phyloP scores from a whole-genome alignment of 2,113 vertebrate species.

The Mionectes macconnelli region DNA sequence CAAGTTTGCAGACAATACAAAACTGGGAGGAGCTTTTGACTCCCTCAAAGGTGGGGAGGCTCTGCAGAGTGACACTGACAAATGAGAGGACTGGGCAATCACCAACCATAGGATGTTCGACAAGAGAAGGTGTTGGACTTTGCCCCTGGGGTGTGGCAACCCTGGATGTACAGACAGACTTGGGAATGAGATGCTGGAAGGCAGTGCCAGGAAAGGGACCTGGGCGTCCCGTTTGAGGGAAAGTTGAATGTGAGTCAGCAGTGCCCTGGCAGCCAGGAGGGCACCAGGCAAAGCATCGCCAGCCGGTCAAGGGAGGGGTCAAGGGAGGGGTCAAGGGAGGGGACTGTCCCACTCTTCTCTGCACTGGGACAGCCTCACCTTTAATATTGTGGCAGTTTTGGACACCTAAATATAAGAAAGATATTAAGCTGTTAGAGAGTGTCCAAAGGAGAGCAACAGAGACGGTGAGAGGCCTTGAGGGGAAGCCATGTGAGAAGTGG shows the following conservation, averaged over 20 bases:
- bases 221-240: background rate
- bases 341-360: background rate
- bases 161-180: background rate
- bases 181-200: background rate
- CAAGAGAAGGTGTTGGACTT: background rate
- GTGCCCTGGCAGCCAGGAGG: background rate
- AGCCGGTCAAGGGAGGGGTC: too few relatives aligned
- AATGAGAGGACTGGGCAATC: background rate
- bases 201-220: background rate
- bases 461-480: background rate
- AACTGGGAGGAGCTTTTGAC: background rate
- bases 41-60: background rate
- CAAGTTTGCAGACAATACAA: background rate
- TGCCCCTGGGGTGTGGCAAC: background rate
- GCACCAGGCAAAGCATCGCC: background rate
- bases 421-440: background rate
- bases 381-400: background rate
- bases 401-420: background rate
- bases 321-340: background rate
- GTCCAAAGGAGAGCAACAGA: background rate
- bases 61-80: background rate
- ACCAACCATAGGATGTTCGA: background rate
- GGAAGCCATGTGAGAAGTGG: background rate
- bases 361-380: background rate
- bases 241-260: background rate